Percentiles rank a stretch among this genome's conserved stretches.
These are phyloP conservation scores for Ataeniobius toweri DNA, from an alignment of 2,797 vertebrate genomes.

Conservation along the genomic window DNA sequence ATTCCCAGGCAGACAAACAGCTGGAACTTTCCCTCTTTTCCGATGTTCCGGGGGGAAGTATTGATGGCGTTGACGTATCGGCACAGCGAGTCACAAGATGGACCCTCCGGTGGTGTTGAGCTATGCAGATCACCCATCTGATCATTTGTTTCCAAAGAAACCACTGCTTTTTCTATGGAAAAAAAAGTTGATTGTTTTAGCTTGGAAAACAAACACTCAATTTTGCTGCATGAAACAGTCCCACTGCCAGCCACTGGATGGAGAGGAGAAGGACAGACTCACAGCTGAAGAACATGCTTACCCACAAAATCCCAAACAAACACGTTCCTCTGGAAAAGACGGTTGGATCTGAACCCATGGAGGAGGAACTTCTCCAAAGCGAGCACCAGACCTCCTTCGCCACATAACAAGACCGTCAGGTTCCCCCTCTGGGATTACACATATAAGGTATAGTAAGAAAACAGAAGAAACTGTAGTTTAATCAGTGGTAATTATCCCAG, in stretches of 20 bases:
- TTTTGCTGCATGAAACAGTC: constrained; percentile 12
- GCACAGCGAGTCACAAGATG: constrained; percentile 88
- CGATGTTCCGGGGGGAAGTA: constrained; percentile 89
- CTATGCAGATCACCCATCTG: constrained; percentile 88
- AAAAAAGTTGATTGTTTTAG: background rate
- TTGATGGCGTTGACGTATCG: constrained; percentile 92
- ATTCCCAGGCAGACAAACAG: constrained; percentile 93
- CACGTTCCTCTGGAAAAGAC: constrained; percentile 95
- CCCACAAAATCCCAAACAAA: constrained; percentile 99
- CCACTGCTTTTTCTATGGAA: constrained; percentile 87
- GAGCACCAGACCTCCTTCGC: constrained; percentile 91
- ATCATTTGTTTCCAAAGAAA: constrained; percentile 89
- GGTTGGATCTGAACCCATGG: constrained; percentile 89
- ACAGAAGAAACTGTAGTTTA: constrained; percentile 5
- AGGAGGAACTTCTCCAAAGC: constrained; percentile 95
- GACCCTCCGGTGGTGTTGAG: constrained; percentile 80
- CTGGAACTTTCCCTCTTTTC: constrained; percentile 98
- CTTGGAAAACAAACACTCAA: background rate
- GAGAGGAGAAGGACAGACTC: constrained; percentile 28
- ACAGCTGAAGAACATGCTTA: constrained; percentile 63
- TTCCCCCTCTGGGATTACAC: constrained; percentile 87
- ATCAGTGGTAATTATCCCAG: background rate
- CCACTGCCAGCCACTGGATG: constrained; percentile 46
- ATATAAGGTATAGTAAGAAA: constrained; percentile 19
- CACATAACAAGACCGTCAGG: constrained; percentile 91